phyloP scores from a whole-genome alignment of 2,888 invertebrate genomes.

The Yponomeuta evonymella region DNA sequence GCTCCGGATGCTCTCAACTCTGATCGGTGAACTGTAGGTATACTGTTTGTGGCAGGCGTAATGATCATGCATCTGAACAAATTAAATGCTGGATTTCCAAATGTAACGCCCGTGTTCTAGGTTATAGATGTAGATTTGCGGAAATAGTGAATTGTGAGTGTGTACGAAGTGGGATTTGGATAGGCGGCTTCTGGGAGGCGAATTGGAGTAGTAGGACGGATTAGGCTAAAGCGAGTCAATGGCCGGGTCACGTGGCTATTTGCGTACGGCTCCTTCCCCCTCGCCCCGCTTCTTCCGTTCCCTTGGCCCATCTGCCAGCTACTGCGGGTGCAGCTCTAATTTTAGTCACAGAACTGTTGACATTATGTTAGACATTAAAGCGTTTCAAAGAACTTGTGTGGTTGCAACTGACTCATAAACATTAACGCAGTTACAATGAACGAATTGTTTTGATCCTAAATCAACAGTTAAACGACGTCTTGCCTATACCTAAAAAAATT shows the following conservation, averaged over 20 bases:
- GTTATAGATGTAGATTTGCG: not conserved
- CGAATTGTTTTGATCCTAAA: not conserved
- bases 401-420: slow-evolving; percentile 17
- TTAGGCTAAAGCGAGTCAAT: slow-evolving; percentile 75
- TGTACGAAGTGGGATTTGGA: not conserved
- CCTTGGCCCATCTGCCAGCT: slow-evolving; percentile 49
- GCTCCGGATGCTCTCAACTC: not conserved
- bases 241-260: slow-evolving; percentile 74
- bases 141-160: slow-evolving; percentile 25
- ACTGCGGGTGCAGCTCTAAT: slow-evolving; percentile 39
- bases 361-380: slow-evolving; percentile 36
- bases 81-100: too few relatives aligned
- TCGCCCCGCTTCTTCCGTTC: slow-evolving; percentile 45
- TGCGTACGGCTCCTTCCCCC: slow-evolving; percentile 53
- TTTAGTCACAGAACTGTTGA: slow-evolving; percentile 58
- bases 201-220: slow-evolving; percentile 75
- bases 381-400: slow-evolving; percentile 28
- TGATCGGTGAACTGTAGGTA: too few relatives aligned
- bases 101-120: too few relatives aligned
- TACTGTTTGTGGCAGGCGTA: too few relatives aligned
- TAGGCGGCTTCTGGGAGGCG: slow-evolving; percentile 17
- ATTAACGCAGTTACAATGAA: not conserved
- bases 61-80: too few relatives aligned
- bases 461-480: not conserved
- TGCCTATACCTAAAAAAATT: too few relatives aligned